These are phyloP conservation scores for Agriotes lineatus DNA, from an alignment of 2,888 invertebrate species.

Conservation along the genomic window DNA sequence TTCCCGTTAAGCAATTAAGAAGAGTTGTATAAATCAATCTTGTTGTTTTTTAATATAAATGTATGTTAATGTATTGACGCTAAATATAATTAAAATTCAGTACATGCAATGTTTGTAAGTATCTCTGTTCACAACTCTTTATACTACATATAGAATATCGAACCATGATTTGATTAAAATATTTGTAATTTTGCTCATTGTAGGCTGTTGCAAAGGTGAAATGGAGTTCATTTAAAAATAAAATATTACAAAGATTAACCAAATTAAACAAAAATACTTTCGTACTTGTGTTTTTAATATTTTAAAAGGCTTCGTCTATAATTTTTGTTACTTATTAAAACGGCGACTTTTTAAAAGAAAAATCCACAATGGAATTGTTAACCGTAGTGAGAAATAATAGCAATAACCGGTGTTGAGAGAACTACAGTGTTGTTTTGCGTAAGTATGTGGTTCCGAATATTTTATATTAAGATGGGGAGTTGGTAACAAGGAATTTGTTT, in stretches of 20 bases:
- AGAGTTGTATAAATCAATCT: slow-evolving; percentile 63
- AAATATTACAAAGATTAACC: slow-evolving; percentile 12
- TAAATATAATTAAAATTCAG: slow-evolving; percentile 63
- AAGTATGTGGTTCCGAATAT: too few relatives aligned
- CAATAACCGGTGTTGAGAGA: too few relatives aligned
- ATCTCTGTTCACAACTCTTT: slow-evolving; percentile 37
- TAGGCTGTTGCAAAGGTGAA: slow-evolving; percentile 34
- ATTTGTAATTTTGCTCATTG: slow-evolving; percentile 38
- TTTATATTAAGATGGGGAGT: too few relatives aligned
- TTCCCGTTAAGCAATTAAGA: slow-evolving; percentile 60
- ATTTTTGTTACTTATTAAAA: too few relatives aligned
- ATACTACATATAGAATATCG: slow-evolving; percentile 19
- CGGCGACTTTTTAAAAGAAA: too few relatives aligned
- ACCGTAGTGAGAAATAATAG: too few relatives aligned
- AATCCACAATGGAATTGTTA: too few relatives aligned
- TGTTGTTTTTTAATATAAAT: slow-evolving; percentile 65
- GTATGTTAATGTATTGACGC: slow-evolving; percentile 64
- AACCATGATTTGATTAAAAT: slow-evolving; percentile 25
- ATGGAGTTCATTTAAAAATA: slow-evolving; percentile 21
- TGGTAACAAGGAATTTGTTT: too few relatives aligned
- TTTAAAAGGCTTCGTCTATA: too few relatives aligned
- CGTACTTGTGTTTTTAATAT: slow-evolving; percentile 9
- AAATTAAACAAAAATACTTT: slow-evolving; percentile 15
- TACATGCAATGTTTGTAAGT: slow-evolving; percentile 42
- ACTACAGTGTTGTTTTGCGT: too few relatives aligned